Evolutionary conservation across 2,888 invertebrate species (phyloP), one percentile per base, ranked within the genome.

Genomic region (Taphrorychus bicolor): DNA sequence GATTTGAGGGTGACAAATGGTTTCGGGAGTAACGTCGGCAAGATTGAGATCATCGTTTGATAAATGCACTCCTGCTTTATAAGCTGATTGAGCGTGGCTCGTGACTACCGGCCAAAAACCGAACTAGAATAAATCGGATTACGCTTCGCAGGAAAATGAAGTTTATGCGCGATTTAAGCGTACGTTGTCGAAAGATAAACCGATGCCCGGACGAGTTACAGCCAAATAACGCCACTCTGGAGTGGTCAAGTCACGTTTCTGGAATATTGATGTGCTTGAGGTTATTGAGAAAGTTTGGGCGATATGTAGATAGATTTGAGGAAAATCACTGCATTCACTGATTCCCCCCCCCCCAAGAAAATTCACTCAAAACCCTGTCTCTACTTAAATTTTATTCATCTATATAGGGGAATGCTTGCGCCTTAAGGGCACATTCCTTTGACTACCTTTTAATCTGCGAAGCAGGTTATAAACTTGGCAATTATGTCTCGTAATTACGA

Each of bases 401-500:
- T 51, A 42, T n/a, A n/a, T 24, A 41, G 52, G 59, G 32, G 23
- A 54, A 53, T 32, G 24, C 41, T 53, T 23, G 32, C 49, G 49
- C 53, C 66, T 59, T 56, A 16, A 54, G 54, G 64, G 66, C 54
- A 48, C 59, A 53, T 66, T 66, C 66, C 66, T 66, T 59, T 56
- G 59, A 48, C 48, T 59, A 56, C 66, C 56, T 54, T 59, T 11
- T 23, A 66, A 66, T 66, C 59, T 48, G 59, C 59, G 23, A 53
- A 52, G 59, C 57, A 58, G 63, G 63, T 63, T 63, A 59, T 59
- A 68, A 68, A 68, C 68, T 68, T 63, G 69, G 73, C 74, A 73
- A 73, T 74, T 73, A 74, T 70, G 72, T 54, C 63, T 64, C 53
- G 71, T 74, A 72, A 74, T 74, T 74, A 70, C 74, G 64, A 69